Percentiles rank a stretch among this genome's conserved stretches.
phyloP scores from a whole-genome alignment of 2,113 vertebrate species.

The Polypterus senegalus region DNA sequence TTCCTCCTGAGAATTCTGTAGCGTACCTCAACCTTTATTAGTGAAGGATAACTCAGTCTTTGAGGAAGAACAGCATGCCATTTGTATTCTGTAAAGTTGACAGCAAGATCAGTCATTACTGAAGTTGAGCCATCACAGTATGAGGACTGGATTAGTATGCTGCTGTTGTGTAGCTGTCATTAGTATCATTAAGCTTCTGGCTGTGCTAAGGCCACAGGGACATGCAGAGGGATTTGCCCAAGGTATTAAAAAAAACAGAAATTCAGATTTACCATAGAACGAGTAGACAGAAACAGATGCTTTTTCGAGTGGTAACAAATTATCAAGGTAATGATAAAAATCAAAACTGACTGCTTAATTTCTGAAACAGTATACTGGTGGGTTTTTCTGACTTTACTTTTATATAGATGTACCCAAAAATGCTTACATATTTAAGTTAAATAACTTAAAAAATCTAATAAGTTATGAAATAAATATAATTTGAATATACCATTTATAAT shows the following conservation, averaged over 20 bases:
- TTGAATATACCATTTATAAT: too few relatives aligned
- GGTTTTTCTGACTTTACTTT: too few relatives aligned
- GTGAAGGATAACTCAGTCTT: constrained; percentile 52
- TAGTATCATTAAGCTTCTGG: constrained; percentile 23
- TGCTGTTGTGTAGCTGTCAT: constrained; percentile 32
- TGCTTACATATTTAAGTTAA: too few relatives aligned
- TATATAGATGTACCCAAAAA: too few relatives aligned
- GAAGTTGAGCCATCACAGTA: constrained; percentile 42
- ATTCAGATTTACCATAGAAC: constrained; percentile 22
- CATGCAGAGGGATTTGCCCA: constrained; percentile 21
- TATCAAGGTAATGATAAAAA: too few relatives aligned
- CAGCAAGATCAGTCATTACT: constrained; percentile 64
- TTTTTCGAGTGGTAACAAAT: constrained; percentile 25
- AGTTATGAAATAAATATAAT: too few relatives aligned
- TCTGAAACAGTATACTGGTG: too few relatives aligned
- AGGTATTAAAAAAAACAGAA: constrained; percentile 26
- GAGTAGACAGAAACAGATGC: constrained; percentile 20
- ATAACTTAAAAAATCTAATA: too few relatives aligned
- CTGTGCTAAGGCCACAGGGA: constrained; percentile 23
- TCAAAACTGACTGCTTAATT: too few relatives aligned
- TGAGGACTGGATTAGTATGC: constrained; percentile 34
- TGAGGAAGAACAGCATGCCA: constrained; percentile 44
- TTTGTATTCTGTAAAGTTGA: constrained; percentile 42
- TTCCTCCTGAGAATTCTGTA: constrained; percentile 36
- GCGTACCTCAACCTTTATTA: constrained; percentile 60